A percentile compares a stretch with the other conserved stretches of the same genome.
Conservation (phyloP, 2,113 vertebrate genomes). For the Hiodon alosoides region DNA sequence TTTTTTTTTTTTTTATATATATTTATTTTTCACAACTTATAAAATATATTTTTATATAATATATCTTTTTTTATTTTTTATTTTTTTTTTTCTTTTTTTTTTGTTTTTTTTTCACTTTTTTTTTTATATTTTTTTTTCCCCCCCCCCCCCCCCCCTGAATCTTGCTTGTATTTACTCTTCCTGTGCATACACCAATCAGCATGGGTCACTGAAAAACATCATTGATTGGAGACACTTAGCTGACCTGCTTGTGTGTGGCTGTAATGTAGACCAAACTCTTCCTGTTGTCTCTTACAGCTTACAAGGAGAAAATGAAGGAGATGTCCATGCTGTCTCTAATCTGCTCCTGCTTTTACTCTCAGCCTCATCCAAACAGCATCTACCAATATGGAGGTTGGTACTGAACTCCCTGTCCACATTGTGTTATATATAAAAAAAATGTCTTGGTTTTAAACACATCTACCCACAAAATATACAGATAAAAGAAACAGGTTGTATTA, state of each 20-base stretch:
- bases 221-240: neutral
- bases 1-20: too few species aligned
- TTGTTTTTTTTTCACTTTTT: too few species aligned
- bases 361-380: slow-evolving; percentile 75
- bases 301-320: slow-evolving; percentile 93
- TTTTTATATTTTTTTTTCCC: too few species aligned
- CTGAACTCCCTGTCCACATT: neutral
- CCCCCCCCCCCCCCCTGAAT: too few species aligned
- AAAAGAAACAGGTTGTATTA: neutral
- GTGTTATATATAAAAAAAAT: neutral
- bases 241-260: neutral
- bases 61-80: too few species aligned
- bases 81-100: too few species aligned
- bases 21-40: too few species aligned
- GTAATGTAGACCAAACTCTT: neutral
- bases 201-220: neutral
- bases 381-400: slow-evolving; percentile 78
- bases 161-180: too few species aligned
- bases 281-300: slow-evolving; percentile 54
- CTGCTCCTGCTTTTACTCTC: slow-evolving; percentile 83
- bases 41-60: too few species aligned
- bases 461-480: neutral
- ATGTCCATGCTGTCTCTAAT: slow-evolving; percentile 80
- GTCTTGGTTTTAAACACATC: neutral
- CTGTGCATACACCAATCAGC: too few species aligned